Evolutionary conservation across 2,113 vertebrate species (phyloP), one percentile per base, ranked within the genome.

Genomic region (Motacilla alba): DNA sequence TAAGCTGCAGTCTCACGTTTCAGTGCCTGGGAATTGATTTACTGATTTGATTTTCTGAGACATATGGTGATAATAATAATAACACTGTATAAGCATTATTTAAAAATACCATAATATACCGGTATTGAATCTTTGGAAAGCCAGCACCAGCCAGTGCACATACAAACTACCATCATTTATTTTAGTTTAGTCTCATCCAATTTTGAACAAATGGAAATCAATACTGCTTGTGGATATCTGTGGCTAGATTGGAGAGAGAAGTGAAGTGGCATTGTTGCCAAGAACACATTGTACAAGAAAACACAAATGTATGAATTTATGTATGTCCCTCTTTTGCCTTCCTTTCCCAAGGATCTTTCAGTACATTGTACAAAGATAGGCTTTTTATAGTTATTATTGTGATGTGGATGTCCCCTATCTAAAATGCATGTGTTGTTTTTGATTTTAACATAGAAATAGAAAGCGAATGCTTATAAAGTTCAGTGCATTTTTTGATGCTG

Each of bases 181-280:
- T 96, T 94, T 84, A 90, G 84, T 95, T 96, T 74, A 53, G 73
- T 68, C 85, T 93, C 76, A 90, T 90, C 80, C 77, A 90, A 9
- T 96, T 95, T 87, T 84, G 90, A 87, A 70, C 44, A 85, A 94
- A 96, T 92, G 63, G 83, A 93, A 95, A 91, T 95, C 83, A 84
- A 87, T 97, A 77, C 59, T 85, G 74, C 58, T 83, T 44, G 43
- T 1, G 3, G 70, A 35, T 89, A 93, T 78, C 8, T 24, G 53
- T 88, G 56, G 53, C 84, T 82, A 21, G 41, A 41, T 49, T 63
- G 69, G 56, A 84, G 64, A 78, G 87, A 59, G 55, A 81, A 73
- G 30, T 46, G 47, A 56, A 87, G 35, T 88, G 59, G 15, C 27
- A 11, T 60, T 59, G 59, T 33, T 93, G 77, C 49, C 78, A 85